Base-by-base conservation (phyloP, 2,888 invertebrate genomes). In the Synanthedon myopaeformis region DNA sequence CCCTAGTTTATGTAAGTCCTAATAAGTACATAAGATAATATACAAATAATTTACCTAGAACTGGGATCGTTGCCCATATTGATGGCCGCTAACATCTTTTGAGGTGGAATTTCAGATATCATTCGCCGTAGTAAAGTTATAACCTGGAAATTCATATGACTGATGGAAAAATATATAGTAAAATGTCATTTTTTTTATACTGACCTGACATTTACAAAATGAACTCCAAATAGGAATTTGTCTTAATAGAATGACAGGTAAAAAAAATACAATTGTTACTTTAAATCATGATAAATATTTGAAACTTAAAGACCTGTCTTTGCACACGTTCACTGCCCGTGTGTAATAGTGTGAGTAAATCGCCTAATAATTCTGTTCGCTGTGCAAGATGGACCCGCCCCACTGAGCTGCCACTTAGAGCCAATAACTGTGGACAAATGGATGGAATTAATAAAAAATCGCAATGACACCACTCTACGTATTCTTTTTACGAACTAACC, bases 281-380 rank as follows among this genome's bases (percentile, higher is more conserved):
- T 23, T 23, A 23, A 23, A 23, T 5, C 4, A 5, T 23, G 4
- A 23, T 4, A 49, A 53, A 55, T 54, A 53, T 53, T 41, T 8
- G 13, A 28, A 52, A 55, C 17, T 1, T 52, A 52, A 49, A 28
- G 54, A 58, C 96, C 89, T 98, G 98, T 76, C 98, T 89, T 74
- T 98, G 98, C 1, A 98, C 97, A 56, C 98, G 90, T 53, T 97
- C 97, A 65, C 97, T 96, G 55, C 97, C 97, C 0, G 96, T 97
- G 70, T 98, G 98, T 41, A 98, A 83, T 6, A 98, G 86, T 58
- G 94, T 93, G 48, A 98, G 82, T 35, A 98, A 83, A 79, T 98
- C 97, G 42, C 92, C 91, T 1, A 98, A 86, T 52, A 98, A 80
- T 35, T 94, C 95, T 51, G 93, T 92, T 67, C 97, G 96, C 70